Evolutionary conservation across 2,113 vertebrate genomes (phyloP), one percentile per base, ranked within the genome.

Genomic region (Apodemus sylvaticus): DNA sequence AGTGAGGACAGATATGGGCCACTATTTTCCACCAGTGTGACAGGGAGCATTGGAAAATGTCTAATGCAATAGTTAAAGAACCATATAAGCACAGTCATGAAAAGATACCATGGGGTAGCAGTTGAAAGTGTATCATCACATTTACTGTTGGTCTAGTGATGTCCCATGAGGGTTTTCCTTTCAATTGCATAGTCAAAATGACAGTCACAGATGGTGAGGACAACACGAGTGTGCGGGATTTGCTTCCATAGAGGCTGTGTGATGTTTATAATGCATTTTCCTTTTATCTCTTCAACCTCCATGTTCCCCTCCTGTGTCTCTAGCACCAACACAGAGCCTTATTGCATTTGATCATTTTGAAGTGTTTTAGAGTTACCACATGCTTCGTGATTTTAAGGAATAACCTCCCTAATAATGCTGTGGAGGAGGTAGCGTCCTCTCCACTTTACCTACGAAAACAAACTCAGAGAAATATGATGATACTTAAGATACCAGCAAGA

Each of bases 21-120:
- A 39, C 20, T n/a, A 31, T 76, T 60, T n/a, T 77, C 31, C 39
- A 34, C 2, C 22, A 29, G 0, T 86, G 22, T 88, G 26, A 53
- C 55, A 64, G 53, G 71, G 4, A 70, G 2, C 26, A 66, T 17
- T 96, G 68, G 31, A 51, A 89, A 89, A 71, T 74, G n/a, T 68
- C 90, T 86, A 7, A 42, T 90, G 45, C 85, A 74, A 77, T 73
- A 86, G 66, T 86, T 48, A 91, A 89, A 70, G 81, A 68, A 86
- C 13, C 48, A 26, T 3, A 76, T 70, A 70, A 58, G 58, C 31
- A 76, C 3, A 66, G 24, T 89, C 39, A 45, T 22, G 12, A 92
- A 85, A 55, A 13, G 55, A 68, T 86, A 68, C 66, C 64, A 14
- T 36, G 78, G 31, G 34, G 90, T 68, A 79, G n/a, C 45, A 68